Evolutionary conservation across 2,888 invertebrate species (phyloP).

Genomic region (Syrista parreyssii): DNA sequence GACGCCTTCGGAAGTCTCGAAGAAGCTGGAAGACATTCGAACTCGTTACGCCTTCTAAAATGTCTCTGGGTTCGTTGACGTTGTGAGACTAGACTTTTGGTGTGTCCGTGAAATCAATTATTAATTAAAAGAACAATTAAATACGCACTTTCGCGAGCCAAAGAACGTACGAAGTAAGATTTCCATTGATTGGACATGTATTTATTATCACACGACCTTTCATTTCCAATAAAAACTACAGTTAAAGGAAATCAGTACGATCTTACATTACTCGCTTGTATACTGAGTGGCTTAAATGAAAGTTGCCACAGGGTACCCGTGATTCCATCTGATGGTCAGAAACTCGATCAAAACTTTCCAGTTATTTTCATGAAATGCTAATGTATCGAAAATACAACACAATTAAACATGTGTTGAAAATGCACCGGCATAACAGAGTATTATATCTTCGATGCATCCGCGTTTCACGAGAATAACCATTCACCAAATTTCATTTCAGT

Average conservation of each 20-base stretch:
- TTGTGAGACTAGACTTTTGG: background rate
- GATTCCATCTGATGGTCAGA: too few relatives aligned
- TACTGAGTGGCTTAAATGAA: background rate
- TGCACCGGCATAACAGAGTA: too few relatives aligned
- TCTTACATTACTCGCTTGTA: background rate
- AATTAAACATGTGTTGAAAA: too few relatives aligned
- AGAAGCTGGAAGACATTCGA: constrained; percentile 98
- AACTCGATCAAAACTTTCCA: too few relatives aligned
- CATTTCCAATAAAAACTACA: background rate
- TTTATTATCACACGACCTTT: background rate
- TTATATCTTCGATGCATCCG: too few relatives aligned
- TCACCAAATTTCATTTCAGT: too few relatives aligned
- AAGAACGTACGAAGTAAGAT: background rate
- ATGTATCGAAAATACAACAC: too few relatives aligned
- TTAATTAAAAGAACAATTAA: background rate
- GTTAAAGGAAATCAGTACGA: background rate
- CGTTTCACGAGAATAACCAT: too few relatives aligned
- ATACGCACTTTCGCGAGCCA: background rate
- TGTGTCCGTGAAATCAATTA: background rate
- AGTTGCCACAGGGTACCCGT: background rate
- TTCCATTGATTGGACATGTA: background rate
- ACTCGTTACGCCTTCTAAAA: constrained; percentile 97
- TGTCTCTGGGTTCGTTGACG: background rate
- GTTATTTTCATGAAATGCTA: too few relatives aligned
- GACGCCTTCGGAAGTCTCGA: constrained; percentile 96